Evolutionary conservation across 2,797 vertebrate species (phyloP).

Genomic region (Perodicticus potto): DNA sequence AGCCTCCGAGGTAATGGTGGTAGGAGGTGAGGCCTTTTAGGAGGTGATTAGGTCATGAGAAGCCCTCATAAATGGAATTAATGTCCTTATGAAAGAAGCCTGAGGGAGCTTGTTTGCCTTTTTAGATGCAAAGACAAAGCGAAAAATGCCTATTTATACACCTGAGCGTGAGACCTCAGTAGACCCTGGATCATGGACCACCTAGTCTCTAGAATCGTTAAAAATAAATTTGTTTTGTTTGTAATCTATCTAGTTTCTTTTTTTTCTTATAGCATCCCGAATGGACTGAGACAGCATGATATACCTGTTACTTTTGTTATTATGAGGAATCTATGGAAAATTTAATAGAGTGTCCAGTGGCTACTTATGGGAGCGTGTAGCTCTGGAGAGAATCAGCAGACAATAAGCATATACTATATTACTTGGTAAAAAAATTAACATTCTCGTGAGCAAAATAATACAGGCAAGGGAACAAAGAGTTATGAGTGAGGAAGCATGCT

Average conservation of each 20-base stretch:
- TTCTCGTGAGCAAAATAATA: neutral
- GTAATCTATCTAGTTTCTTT: neutral
- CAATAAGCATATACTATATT: neutral
- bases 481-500: neutral
- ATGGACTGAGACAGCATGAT: neutral
- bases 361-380: neutral
- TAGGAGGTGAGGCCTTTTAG: neutral
- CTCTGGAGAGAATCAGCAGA: neutral
- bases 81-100: neutral
- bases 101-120: neutral
- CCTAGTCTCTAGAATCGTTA: neutral
- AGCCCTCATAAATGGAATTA: neutral
- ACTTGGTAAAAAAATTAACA: neutral
- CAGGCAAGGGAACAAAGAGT: neutral
- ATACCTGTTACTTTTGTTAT: neutral
- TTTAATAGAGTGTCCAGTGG: neutral
- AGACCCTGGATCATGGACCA: neutral
- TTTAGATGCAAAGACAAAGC: neutral
- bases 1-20: neutral
- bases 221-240: neutral
- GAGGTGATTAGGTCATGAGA: too few species aligned
- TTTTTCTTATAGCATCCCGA: neutral
- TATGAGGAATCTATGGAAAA: neutral
- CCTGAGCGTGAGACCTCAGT: neutral
- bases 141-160: neutral